Base-by-base conservation (phyloP, 2,113 vertebrate species). In the Lipotes vexillifer region DNA sequence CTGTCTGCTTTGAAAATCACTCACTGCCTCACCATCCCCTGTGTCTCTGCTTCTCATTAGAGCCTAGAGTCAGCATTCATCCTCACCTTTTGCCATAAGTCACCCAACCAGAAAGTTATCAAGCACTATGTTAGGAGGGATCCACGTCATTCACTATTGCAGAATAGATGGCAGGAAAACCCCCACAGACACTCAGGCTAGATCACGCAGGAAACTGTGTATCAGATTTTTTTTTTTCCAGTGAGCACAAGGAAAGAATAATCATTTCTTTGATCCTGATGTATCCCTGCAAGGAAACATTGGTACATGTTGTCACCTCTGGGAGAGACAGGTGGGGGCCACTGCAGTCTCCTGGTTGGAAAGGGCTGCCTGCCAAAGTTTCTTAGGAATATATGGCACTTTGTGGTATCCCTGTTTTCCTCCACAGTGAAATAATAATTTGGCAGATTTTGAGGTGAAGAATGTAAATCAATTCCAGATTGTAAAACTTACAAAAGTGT, bases 371-470 rank as follows among this genome's bases (percentile, higher is more conserved):
- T 98, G 98, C 97, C 98, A 98, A 97, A 66, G 93, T 97, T 93
- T 98, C 98, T 92, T 93, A 97, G 95, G 97, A 98, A 97, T 98
- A 97, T 97, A 94, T 98, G 98, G 98, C 97, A 97, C 94, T 98
- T 94, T 97, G 96, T 97, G 98, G 95, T 98, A 97, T 98, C 97
- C 97, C 88, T 98, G 96, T 96, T 98, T 98, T 98, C 97, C 97
- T 98, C 97, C 90, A 96, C 98, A 98, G 97, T 98, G 98, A 98
- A 98, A 98, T 97, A 98, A 98, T 98, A 98, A 98, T 98, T 98
- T 98, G 98, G 98, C 98, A 98, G 94, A 93, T 94, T 94, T 85
- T 97, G 97, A 97, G 94, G 97, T 98, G 97, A 96, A 97, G 97
- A 98, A 96, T 98, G 97, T 98, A 98, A 99, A 98, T 98, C 98